Percentiles rank a stretch among this genome's conserved stretches.
Evolutionary conservation across 2,797 vertebrate genomes (phyloP).

Genomic region (Xenopus petersii): DNA sequence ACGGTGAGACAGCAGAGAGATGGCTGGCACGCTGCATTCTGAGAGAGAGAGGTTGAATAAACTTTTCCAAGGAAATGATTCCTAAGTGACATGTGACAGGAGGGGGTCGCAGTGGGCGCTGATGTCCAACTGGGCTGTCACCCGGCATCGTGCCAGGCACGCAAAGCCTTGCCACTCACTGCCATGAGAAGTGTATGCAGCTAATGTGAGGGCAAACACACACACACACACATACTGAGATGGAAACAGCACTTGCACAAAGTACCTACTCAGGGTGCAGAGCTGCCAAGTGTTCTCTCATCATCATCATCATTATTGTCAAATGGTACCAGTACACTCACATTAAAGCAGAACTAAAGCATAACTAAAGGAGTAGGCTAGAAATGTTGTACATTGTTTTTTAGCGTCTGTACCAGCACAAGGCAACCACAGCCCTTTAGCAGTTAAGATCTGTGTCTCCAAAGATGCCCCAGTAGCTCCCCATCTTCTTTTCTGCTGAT

Average conservation of each 20-base stretch:
- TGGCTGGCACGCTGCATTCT: slow-evolving; percentile 75
- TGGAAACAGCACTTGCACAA: slow-evolving; percentile 8
- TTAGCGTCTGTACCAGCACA: too few species aligned
- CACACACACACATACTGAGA: slow-evolving; percentile 11
- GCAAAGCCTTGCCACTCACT: slow-evolving; percentile 72
- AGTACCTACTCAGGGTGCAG: not conserved
- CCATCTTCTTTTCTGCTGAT: too few species aligned
- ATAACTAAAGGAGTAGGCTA: too few species aligned
- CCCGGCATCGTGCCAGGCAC: slow-evolving; percentile 87
- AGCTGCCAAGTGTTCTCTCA: not conserved
- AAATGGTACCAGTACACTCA: too few species aligned
- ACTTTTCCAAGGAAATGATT: slow-evolving; percentile 91
- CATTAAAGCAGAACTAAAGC: too few species aligned
- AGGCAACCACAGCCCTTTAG: too few species aligned
- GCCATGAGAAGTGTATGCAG: slow-evolving; percentile 79
- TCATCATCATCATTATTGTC: too few species aligned
- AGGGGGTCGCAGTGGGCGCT: slow-evolving; percentile 80
- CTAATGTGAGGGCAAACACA: slow-evolving; percentile 44
- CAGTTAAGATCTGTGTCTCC: too few species aligned
- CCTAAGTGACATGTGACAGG: slow-evolving; percentile 82
- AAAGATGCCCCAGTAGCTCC: too few species aligned
- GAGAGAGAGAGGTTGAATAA: slow-evolving; percentile 92
- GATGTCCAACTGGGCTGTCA: slow-evolving; percentile 93
- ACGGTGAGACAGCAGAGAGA: slow-evolving; percentile 79
- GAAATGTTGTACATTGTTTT: too few species aligned